phyloP scores from a whole-genome alignment of 2,113 vertebrate genomes.

The Anolis carolinensis region DNA sequence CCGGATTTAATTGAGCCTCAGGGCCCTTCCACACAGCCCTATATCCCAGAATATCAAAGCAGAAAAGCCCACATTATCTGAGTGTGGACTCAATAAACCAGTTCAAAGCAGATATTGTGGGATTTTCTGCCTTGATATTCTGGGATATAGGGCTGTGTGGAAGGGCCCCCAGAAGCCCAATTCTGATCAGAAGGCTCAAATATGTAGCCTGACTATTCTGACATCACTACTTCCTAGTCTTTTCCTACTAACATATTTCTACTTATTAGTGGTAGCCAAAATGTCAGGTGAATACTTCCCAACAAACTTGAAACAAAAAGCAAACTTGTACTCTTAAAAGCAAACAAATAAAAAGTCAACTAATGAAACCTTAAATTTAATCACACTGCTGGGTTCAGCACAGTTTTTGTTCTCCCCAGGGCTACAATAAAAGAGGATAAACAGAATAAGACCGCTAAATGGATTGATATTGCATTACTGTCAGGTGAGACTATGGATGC shows the following conservation, averaged over 20 bases:
- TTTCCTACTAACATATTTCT: background rate
- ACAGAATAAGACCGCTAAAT: conserved; percentile 24
- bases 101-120: no score
- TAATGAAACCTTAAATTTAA: conserved; percentile 30
- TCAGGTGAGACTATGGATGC: background rate
- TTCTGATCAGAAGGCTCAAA: background rate
- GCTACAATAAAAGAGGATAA: conserved; percentile 30
- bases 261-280: conserved; percentile 5
- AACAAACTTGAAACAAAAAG: background rate
- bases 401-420: conserved; percentile 12
- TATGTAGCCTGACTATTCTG: no score
- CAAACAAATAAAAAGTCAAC: background rate
- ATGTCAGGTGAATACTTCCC: background rate
- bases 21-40: no score
- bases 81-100: no score
- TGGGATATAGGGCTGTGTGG: no score
- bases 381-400: conserved; percentile 1
- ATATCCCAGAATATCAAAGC: no score
- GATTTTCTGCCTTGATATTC: no score
- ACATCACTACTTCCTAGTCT: background rate
- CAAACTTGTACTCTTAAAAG: background rate
- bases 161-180: no score
- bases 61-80: no score
- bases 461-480: conserved; percentile 12
- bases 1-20: background rate